A percentile compares a stretch with the other conserved stretches of the same genome.
Evolutionary conservation across 2,888 invertebrate genomes (phyloP).

Genomic region (Lasioglossum malachurum): DNA sequence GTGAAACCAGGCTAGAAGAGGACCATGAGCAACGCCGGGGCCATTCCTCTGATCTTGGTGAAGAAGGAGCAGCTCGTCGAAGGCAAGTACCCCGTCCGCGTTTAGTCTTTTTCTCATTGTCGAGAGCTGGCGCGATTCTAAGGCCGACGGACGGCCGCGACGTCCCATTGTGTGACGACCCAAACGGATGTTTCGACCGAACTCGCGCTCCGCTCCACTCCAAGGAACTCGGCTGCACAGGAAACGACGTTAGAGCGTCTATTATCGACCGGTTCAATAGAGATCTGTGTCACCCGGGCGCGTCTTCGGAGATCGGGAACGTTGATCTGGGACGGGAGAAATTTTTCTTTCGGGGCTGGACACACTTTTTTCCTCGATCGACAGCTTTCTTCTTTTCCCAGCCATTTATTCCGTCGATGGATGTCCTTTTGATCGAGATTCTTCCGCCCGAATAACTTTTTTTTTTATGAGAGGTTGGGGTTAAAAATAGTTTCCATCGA

Average conservation of each 20-base stretch:
- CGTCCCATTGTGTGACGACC: constrained; percentile 33
- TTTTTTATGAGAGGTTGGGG: not conserved
- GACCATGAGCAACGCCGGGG: constrained; percentile 80
- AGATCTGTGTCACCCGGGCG: constrained; percentile 29
- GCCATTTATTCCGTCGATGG: not conserved
- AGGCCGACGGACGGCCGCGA: constrained; percentile 22
- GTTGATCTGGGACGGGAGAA: not conserved
- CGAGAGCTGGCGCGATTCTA: constrained; percentile 16
- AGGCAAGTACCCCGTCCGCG: constrained; percentile 76
- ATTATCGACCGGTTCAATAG: constrained; percentile 34
- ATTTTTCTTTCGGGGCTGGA: not conserved
- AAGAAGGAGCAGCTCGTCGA: constrained; percentile 79
- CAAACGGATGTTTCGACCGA: constrained; percentile 27
- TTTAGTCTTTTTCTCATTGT: constrained; percentile 39
- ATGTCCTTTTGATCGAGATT: not conserved
- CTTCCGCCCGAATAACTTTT: not conserved
- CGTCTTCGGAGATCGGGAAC: constrained; percentile 11
- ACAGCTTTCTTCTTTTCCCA: not conserved
- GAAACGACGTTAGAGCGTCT: constrained; percentile 41
- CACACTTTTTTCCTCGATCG: not conserved
- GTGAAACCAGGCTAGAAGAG: not conserved
- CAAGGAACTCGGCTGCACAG: constrained; percentile 14
- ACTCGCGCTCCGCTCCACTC: not conserved
- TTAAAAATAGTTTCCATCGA: not conserved
- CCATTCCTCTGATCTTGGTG: constrained; percentile 81